These are phyloP conservation scores for Gambusia holbrooki DNA, from an alignment of 2,113 vertebrate genomes.

Conservation along the genomic window DNA sequence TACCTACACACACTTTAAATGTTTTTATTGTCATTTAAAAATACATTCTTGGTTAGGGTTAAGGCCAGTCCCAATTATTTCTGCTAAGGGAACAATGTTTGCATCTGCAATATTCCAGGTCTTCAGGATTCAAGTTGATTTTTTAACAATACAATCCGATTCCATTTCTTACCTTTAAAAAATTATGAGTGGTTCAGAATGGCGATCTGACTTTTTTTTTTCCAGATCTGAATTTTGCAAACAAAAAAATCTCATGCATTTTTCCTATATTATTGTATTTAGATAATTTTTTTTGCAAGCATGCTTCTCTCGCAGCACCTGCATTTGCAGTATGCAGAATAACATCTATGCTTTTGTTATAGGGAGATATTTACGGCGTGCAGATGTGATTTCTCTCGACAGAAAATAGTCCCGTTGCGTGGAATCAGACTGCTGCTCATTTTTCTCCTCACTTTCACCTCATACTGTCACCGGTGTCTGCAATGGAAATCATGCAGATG, in stretches of 20 bases:
- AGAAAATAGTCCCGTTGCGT: not conserved
- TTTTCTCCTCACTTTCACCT: not conserved
- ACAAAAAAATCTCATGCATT: not conserved
- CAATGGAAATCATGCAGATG: no score
- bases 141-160: not conserved
- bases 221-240: not conserved
- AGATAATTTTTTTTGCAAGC: not conserved
- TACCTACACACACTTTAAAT: slow-evolving; percentile 16
- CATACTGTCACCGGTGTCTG: not conserved
- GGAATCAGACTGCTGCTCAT: not conserved
- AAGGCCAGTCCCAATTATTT: not conserved
- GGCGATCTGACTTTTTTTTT: not conserved
- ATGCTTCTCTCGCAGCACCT: not conserved
- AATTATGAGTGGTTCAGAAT: not conserved
- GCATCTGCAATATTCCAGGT: not conserved
- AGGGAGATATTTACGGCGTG: slow-evolving; percentile 9
- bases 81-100: slow-evolving; percentile 13
- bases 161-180: not conserved
- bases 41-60: not conserved
- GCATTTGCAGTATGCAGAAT: not conserved
- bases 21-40: not conserved
- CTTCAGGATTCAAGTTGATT: not conserved
- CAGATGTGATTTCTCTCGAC: slow-evolving; percentile 5
- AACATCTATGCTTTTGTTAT: slow-evolving; percentile 4
- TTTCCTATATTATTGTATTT: not conserved